Conservation (phyloP, 2,113 vertebrate species). For the Zapus hudsonius region DNA sequence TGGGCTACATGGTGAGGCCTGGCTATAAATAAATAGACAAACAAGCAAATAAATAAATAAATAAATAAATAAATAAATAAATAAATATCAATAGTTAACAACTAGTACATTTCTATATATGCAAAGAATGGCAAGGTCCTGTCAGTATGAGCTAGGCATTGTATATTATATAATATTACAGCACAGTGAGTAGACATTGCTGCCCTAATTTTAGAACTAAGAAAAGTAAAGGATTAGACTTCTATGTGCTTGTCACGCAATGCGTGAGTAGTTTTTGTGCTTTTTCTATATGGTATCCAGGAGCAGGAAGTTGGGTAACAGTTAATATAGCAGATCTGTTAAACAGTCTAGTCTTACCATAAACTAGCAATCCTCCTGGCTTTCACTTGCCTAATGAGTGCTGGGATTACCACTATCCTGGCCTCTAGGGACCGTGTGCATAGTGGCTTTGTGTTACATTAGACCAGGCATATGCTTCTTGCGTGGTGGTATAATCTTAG, state of each 20-base stretch:
- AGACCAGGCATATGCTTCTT: background rate
- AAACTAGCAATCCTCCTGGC: background rate
- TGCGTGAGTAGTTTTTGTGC: background rate
- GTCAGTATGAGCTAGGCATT: background rate
- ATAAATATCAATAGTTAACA: background rate
- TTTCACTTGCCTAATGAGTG: background rate
- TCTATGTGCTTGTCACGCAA: background rate
- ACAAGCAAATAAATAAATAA: background rate
- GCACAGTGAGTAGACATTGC: background rate
- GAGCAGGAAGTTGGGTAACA: background rate
- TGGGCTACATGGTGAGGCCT: background rate
- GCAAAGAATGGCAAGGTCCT: background rate
- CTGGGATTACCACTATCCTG: background rate
- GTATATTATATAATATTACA: background rate
- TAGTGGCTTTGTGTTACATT: slow-evolving; percentile 3
- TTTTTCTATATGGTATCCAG: background rate
- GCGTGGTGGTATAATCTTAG: background rate
- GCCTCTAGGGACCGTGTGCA: background rate
- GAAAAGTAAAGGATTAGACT: background rate
- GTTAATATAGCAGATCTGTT: background rate
- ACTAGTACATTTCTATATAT: background rate
- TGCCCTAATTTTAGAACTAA: slow-evolving; percentile 15
- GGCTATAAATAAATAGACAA: background rate
- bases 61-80: too few species aligned
- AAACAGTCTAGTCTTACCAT: background rate